A percentile compares a stretch with the other conserved stretches of the same genome.
Evolutionary conservation across 2,888 invertebrate genomes (phyloP).

Genomic region (Diaprepes abbreviatus): DNA sequence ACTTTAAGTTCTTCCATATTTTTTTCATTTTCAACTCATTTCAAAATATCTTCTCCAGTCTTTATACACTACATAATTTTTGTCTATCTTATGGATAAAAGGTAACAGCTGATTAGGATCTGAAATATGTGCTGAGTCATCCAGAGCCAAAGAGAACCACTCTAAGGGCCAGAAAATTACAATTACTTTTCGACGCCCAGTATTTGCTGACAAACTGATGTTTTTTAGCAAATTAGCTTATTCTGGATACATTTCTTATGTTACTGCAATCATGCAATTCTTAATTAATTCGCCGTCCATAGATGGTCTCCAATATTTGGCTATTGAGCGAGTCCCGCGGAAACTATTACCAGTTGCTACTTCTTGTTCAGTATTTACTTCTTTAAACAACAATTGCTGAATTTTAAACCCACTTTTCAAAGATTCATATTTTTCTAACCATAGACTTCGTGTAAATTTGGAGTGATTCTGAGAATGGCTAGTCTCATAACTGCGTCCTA

Average conservation of each 20-base stretch:
- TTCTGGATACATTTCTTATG: conserved; percentile 22
- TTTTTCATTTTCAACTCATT: too few relatives aligned
- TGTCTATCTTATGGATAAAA: not conserved
- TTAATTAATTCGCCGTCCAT: not conserved
- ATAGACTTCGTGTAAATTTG: too few relatives aligned
- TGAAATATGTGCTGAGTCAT: not conserved
- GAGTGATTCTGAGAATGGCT: too few relatives aligned
- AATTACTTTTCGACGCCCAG: conserved; percentile 19
- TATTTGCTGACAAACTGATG: conserved; percentile 2
- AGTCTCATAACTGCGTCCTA: too few relatives aligned
- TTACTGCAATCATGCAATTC: conserved; percentile 24
- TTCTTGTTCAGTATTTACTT: too few relatives aligned
- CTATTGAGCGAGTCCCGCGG: too few relatives aligned
- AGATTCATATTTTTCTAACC: too few relatives aligned
- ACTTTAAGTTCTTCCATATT: too few relatives aligned
- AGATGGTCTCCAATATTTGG: conserved; percentile 24
- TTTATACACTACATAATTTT: not conserved
- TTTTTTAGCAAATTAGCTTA: conserved; percentile 15
- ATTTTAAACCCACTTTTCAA: too few relatives aligned
- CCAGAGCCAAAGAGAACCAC: not conserved
- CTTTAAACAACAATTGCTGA: too few relatives aligned
- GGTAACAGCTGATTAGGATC: not conserved
- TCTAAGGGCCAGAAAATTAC: not conserved
- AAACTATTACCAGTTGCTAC: too few relatives aligned
- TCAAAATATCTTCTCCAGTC: too few relatives aligned